Evolutionary conservation across 2,888 invertebrate genomes (phyloP), one percentile per base, ranked within the genome.

Genomic region (Cataglyphis rosenhaueri): DNA sequence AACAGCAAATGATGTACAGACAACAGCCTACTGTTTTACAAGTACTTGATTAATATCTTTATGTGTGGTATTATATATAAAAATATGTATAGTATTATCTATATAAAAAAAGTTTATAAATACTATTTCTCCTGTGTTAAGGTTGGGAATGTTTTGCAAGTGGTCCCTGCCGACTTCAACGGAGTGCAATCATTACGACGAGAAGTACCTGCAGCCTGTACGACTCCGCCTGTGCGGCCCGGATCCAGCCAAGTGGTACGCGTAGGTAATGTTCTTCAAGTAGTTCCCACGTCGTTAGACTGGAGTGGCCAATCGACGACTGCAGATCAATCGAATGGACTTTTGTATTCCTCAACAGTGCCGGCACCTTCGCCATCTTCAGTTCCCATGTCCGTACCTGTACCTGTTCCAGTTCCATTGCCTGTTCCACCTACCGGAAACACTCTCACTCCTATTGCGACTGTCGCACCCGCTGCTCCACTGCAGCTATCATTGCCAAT

Each of bases 101-200:
- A 70, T 32, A 6, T 18, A 59, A 18, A 44, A 3, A 8, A 35
- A 35, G n/a, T 38, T 64, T 38, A 65, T 25, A 3, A 48, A 44
- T 38, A 48, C 15, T 9, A 29, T 18, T 59, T 29, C 52, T 52
- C n/a, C 12, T 71, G 9, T 87, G 81, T 91, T 32, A 86, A 96
- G 95, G 95, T 96, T 55, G 96, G 96, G 25, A 96, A 96, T 88
- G 95, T 96, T 86, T 92, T 96, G 52, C 96, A 96, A 93, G 96
- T 96, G 9, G 95, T 96, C 5, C 96, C 96, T 2, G 95, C 94
- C 32, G 96, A 96, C 74, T 93, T 92, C 59, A 92, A 91, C 65
- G 91, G 91, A 9, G 65, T 87, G 0, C 87, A 76, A 61, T 25
- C 82, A 4, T 41, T 57, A 3, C 87, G 85, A 9, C 87, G 85